Evolutionary conservation across 2,797 vertebrate genomes (phyloP), one percentile per base, ranked within the genome.

Genomic region (Syngnathus acus): DNA sequence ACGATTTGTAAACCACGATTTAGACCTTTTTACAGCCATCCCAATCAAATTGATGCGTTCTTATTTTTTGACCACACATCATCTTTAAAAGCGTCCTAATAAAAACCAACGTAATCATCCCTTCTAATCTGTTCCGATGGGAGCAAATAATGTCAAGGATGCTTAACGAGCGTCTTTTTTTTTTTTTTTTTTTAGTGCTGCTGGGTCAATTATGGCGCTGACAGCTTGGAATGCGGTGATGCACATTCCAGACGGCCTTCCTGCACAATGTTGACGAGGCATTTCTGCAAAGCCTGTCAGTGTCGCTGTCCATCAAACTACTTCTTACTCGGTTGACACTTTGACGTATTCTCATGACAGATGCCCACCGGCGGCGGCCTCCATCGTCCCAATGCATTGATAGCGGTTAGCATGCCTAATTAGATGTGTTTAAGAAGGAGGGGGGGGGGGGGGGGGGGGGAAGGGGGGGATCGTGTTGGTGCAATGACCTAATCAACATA

Each of bases 401-500:
- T 42, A 42, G 40, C 42, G 42, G 81, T 81, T 81, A 79, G 75
- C 83, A 79, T 73, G 68, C 70, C 79, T 88, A 90, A 90, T 90
- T 89, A 86, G 76, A 86, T 80, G 81, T 84, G 76, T 82, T 82
- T 78, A 77, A 67, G 42, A 45, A 23, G 60, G 66, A 13, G 54
- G 37, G 37, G 37, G 3, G 5, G 23, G 54, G 37, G 37, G 37
- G 3, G 5, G 23, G 54, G 37, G 37, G 37, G 3, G 5, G 21
- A 21, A 2, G 23, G 54, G 37, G 37, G 37, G 3, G 5, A 37
- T 74, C 67, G 78, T 80, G 76, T 84, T 87, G 82, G 82, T 78
- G 81, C 82, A 79, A 83, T 81, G 82, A 80, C 73, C 78, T 87
- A 85, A 88, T 89, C 81, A 85, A 78, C 78, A 81, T 88, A 87